Base-by-base conservation (phyloP, 2,113 vertebrate genomes). In the Pituophis catenifer region DNA sequence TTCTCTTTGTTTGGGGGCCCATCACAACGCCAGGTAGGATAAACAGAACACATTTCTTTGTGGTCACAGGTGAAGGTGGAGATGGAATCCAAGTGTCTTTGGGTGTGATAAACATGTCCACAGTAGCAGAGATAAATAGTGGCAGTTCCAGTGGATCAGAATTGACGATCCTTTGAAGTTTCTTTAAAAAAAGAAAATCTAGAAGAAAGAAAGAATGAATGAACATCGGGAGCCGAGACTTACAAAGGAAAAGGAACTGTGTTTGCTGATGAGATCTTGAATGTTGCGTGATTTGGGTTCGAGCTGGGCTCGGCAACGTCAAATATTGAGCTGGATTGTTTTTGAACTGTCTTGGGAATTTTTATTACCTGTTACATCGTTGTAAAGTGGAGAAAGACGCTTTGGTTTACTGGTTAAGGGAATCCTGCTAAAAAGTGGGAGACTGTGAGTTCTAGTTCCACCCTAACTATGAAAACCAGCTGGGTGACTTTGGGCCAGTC, bases 21-120 rank as follows among this genome's bases (percentile, higher is more conserved):
- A 2, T 95, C 21, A 62, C 95, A 96, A 91, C 91, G 92, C 87
- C 96, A 50, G 38, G 62, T 90, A 86, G 89, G 93, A 96, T 96
- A 97, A 97, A 88, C 95, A 94, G 93, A 89, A 95, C 94, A 95
- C 95, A 94, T 89, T 96, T 95, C 93, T 96, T 96, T 96, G 95
- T 97, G 95, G 94, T 95, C 94, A 70, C 94, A 97, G 96, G 95
- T 96, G 94, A 95, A 90, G 94, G 95, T 96, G 94, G 94, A 96
- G 97, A 94, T 38, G 94, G 81, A 94, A 95, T 94, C 92, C 94
- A 93, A 95, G 92, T 91, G 8, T 23, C 7, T 81, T 75, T 96
- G 10, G 0, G n/a, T 96, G 53, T 94, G 24, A 96, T 94, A 95
- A 90, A 52, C 89, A 0, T 23, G 93, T 94, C 93, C 94, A 93